Conservation (phyloP, 2,797 vertebrate genomes). For the Mareca strepera region DNA sequence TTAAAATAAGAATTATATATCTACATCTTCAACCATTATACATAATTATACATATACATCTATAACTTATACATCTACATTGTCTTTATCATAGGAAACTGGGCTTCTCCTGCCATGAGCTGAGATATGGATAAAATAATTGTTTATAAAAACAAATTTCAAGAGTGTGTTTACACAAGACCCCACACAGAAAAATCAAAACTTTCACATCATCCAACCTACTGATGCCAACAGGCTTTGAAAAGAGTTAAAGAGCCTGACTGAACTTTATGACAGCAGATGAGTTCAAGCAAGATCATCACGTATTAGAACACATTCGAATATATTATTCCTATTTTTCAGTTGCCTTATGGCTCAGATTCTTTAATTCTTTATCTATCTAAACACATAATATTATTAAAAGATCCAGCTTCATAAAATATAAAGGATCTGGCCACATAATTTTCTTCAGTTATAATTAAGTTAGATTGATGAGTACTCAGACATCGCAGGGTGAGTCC, state of each 20-base stretch:
- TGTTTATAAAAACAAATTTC: background rate
- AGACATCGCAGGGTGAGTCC: no score
- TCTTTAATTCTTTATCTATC: background rate
- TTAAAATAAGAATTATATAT: background rate
- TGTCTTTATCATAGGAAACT: background rate
- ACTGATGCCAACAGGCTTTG: background rate
- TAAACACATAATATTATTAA: background rate
- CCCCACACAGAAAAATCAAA: background rate
- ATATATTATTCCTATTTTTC: background rate
- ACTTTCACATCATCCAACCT: background rate
- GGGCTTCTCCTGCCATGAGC: fast-evolving
- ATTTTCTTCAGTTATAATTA: background rate
- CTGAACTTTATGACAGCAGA: background rate
- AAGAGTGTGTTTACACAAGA: background rate
- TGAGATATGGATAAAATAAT: background rate
- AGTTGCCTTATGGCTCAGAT: background rate
- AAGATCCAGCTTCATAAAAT: background rate
- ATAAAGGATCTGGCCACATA: background rate
- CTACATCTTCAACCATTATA: no score
- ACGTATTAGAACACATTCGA: background rate
- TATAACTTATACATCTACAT: background rate
- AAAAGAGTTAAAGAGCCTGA: background rate
- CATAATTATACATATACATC: no score
- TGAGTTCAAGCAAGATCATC: background rate
- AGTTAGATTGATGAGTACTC: background rate